A percentile compares a stretch with the other conserved stretches of the same genome.
These are phyloP conservation scores for Cisticola juncidis DNA, from an alignment of 2,113 vertebrate species.

Conservation along the genomic window DNA sequence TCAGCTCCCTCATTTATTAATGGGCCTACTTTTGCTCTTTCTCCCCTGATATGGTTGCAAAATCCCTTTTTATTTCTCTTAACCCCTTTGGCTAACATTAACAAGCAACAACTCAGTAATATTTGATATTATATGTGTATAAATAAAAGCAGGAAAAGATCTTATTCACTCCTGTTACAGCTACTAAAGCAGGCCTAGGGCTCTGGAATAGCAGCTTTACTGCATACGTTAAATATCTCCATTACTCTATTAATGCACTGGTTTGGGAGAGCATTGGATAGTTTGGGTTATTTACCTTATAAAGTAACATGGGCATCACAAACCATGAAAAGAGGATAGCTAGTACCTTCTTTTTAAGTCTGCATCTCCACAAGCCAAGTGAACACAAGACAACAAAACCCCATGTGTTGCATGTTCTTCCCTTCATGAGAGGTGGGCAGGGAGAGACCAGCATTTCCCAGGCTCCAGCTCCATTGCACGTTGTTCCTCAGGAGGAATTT, in stretches of 20 bases:
- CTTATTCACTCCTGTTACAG: constrained; percentile 47
- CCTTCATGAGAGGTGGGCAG: background rate
- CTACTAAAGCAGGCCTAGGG: constrained; percentile 62
- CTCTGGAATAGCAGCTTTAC: constrained; percentile 48
- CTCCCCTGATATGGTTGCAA: constrained; percentile 22
- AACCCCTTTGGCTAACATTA: constrained; percentile 56
- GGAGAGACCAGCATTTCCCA: background rate
- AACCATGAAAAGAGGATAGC: constrained; percentile 31
- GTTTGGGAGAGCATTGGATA: constrained; percentile 23
- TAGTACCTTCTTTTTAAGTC: background rate
- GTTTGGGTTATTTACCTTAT: constrained; percentile 66
- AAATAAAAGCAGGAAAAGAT: constrained; percentile 52
- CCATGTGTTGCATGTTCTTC: background rate
- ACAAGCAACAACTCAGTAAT: constrained; percentile 51
- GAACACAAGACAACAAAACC: background rate
- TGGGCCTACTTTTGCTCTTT: constrained; percentile 14
- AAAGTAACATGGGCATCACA: constrained; percentile 62
- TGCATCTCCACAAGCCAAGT: background rate
- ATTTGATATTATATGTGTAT: constrained; percentile 62
- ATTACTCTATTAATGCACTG: constrained; percentile 50
- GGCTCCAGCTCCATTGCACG: background rate
- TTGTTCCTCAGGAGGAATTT: background rate
- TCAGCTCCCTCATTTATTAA: constrained; percentile 37
- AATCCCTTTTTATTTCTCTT: constrained; percentile 27
- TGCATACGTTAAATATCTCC: constrained; percentile 38